phyloP scores from a whole-genome alignment of 2,113 vertebrate species.

The Eonycteris spelaea region DNA sequence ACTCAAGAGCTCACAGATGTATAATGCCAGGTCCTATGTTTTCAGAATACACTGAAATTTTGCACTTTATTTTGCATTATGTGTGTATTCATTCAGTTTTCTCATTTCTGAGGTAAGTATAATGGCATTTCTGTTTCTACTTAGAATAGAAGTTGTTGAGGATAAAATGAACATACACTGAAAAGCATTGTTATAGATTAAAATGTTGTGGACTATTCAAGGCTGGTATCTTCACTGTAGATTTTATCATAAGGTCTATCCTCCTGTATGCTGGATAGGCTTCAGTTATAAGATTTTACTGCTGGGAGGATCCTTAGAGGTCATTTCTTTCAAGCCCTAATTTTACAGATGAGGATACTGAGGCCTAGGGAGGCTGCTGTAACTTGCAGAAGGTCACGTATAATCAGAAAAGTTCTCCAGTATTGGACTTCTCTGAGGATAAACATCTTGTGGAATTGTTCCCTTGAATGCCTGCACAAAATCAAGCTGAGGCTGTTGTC shows the following conservation, averaged over 20 bases:
- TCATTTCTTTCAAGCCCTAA: background rate
- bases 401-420: background rate
- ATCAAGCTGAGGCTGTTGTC: conserved; percentile 32
- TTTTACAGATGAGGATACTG: background rate
- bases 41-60: background rate
- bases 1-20: background rate
- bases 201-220: background rate
- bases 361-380: background rate
- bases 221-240: background rate
- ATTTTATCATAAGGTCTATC: background rate
- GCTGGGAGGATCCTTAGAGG: background rate
- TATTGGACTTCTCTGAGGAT: background rate
- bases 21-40: background rate
- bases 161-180: background rate
- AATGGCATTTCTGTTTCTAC: background rate
- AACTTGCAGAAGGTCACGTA: background rate
- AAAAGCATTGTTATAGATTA: background rate
- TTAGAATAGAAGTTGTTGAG: background rate
- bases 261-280: background rate
- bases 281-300: background rate
- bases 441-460: background rate
- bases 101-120: background rate
- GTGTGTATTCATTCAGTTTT: background rate
- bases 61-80: background rate
- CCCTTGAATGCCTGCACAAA: conserved; percentile 7